Evolutionary conservation across 2,113 vertebrate species (phyloP).

Genomic region (Empidonax traillii): DNA sequence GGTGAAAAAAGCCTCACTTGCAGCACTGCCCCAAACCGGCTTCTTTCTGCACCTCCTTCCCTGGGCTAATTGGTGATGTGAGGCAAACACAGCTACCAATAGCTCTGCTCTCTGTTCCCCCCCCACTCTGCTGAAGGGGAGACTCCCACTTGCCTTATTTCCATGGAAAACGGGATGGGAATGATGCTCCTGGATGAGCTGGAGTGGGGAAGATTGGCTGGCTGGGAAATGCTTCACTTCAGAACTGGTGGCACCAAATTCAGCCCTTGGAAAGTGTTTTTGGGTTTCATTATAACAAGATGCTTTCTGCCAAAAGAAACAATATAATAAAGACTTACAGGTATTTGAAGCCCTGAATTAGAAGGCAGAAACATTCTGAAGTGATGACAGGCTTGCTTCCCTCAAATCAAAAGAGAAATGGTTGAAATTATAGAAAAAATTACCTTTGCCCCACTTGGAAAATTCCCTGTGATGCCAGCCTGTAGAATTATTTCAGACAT

Average conservation of each 20-base stretch:
- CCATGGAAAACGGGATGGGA: background rate
- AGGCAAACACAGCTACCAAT: constrained; percentile 38
- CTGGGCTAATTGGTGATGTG: constrained; percentile 51
- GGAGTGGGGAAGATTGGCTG: background rate
- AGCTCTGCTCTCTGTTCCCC: background rate
- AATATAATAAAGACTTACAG: background rate
- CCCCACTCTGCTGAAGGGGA: constrained; percentile 10
- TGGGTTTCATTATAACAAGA: background rate
- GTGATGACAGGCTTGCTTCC: background rate
- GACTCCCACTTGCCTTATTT: constrained; percentile 52
- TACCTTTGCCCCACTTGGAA: background rate
- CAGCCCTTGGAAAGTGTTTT: background rate
- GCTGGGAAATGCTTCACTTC: background rate
- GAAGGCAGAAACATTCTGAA: background rate
- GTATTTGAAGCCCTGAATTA: background rate
- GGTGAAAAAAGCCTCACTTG: constrained; percentile 47
- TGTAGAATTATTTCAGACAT: background rate
- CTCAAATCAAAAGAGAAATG: background rate
- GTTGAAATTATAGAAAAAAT: background rate
- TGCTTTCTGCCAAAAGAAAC: background rate
- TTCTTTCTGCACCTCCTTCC: constrained; percentile 8
- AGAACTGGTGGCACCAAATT: background rate
- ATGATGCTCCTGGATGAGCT: background rate
- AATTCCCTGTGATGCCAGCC: background rate
- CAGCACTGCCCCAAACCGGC: background rate